Percentiles rank a stretch among this genome's conserved stretches.
Conservation (phyloP, 1,140 invertebrate species). For the Heterodera schachtii region DNA sequence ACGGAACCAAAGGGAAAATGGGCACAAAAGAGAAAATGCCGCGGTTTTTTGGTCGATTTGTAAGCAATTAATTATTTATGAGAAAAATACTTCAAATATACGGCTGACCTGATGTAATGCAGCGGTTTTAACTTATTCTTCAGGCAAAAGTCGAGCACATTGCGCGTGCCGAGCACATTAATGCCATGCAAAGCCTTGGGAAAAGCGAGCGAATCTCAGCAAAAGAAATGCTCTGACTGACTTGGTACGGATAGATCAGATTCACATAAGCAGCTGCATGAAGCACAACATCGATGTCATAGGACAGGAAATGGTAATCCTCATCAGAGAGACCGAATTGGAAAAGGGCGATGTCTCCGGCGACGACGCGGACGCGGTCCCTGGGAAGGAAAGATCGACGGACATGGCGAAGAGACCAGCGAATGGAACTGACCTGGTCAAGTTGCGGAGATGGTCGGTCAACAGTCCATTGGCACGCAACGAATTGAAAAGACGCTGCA, state of each 20-base stretch:
- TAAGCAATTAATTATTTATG: no score
- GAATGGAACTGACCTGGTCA: conserved; percentile 47
- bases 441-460: conserved; percentile 39
- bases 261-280: conserved; percentile 71
- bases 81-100: no score
- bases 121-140: conserved; percentile 70
- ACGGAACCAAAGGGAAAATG: not conserved
- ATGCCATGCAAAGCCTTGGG: conserved; percentile 67
- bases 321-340: conserved; percentile 69
- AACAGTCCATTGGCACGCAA: conserved; percentile 66
- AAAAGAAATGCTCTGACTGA: conserved; percentile 37
- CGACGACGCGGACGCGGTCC: conserved; percentile 65
- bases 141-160: conserved; percentile 69
- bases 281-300: conserved; percentile 69
- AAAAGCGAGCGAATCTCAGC: not conserved
- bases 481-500: conserved; percentile 64
- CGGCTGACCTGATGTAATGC: conserved; percentile 61
- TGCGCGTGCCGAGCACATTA: conserved; percentile 70
- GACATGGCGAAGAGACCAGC: no score
- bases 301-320: conserved; percentile 67
- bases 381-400: conserved; percentile 34
- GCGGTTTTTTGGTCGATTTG: no score
- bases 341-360: conserved; percentile 69
- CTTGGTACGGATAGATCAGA: conserved; percentile 69
- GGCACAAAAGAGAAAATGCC: no score